Percentiles rank a stretch among this genome's conserved stretches.
These are phyloP conservation scores for Vespertilio murinus DNA, from an alignment of 2,797 vertebrate genomes.

Conservation along the genomic window DNA sequence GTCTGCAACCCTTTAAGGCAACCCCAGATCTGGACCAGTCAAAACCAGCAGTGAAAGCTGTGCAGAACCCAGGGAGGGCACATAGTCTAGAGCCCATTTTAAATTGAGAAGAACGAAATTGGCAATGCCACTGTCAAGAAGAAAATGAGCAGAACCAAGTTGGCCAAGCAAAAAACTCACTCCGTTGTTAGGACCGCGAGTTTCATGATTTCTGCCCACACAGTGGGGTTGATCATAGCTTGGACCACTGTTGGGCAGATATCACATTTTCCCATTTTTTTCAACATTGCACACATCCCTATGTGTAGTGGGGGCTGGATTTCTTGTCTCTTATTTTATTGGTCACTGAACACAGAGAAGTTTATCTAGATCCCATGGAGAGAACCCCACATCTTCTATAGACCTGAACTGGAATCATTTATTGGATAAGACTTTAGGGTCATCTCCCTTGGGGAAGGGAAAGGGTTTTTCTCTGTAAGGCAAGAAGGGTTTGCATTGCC, in stretches of 20 bases:
- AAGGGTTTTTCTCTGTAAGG: background rate
- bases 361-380: background rate
- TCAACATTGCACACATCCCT: background rate
- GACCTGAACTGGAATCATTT: conserved; percentile 12
- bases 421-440: background rate
- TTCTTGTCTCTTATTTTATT: background rate
- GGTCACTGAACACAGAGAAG: background rate
- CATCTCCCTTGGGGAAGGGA: background rate
- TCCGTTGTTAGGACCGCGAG: background rate
- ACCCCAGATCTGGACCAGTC: background rate
- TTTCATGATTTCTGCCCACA: background rate
- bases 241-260: background rate
- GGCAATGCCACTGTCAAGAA: background rate
- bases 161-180: background rate
- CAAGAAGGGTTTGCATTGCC: background rate
- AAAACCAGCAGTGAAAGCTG: background rate
- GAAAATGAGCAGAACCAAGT: conserved; percentile 7
- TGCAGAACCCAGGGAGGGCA: background rate
- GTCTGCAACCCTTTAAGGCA: background rate
- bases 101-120: background rate
- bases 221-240: background rate
- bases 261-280: background rate
- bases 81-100: background rate
- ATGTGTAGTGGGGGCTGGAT: background rate
- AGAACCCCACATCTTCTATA: background rate